phyloP scores from a whole-genome alignment of 64 coral and sea anemone species.

The Montipora foliosa region DNA sequence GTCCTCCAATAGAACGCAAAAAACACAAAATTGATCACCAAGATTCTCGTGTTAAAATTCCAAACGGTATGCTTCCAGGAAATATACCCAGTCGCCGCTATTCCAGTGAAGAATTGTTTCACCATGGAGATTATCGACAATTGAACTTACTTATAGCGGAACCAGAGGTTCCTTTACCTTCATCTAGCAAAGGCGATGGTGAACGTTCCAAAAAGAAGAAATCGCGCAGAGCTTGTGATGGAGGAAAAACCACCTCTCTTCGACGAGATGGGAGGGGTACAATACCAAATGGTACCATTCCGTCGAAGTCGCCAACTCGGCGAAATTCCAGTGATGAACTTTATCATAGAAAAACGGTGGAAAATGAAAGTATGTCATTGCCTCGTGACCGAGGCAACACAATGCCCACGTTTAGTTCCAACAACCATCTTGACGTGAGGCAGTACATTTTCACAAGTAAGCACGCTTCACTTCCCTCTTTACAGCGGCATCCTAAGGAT shows the following conservation, averaged over 20 bases:
- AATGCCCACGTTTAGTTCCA: neutral
- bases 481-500: neutral
- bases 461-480: slow-evolving; percentile 29
- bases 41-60: neutral
- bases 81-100: slow-evolving; percentile 13
- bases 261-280: neutral
- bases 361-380: neutral
- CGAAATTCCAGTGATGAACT: slow-evolving; percentile 10
- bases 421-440: neutral
- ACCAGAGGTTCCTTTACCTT: neutral
- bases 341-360: neutral
- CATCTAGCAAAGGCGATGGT: neutral
- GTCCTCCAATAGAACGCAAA: neutral
- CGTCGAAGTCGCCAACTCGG: neutral
- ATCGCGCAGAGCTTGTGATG: neutral
- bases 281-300: slow-evolving; percentile 4
- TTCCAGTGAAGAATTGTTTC: slow-evolving; percentile 20
- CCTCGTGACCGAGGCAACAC: neutral
- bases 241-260: neutral
- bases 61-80: neutral
- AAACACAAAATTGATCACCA: neutral
- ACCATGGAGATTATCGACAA: neutral
- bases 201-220: neutral
- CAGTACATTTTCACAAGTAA: neutral
- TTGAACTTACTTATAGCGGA: neutral